These are phyloP conservation scores for Idaea biselata DNA, from an alignment of 2,888 invertebrate species.

Conservation along the genomic window DNA sequence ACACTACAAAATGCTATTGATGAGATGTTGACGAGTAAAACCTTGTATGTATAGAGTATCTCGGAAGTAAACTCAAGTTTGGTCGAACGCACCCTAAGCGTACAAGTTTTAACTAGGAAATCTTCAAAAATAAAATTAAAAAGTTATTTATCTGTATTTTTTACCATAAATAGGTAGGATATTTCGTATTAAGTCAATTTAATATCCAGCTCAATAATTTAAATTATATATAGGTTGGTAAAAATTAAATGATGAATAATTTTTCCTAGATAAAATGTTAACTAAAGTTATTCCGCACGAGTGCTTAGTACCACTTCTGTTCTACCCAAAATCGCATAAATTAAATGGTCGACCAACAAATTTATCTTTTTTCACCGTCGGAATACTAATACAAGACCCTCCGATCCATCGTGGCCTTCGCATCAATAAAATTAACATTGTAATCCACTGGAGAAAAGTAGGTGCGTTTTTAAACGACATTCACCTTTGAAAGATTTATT, in stretches of 20 bases:
- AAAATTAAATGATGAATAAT: not conserved
- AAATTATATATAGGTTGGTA: not conserved
- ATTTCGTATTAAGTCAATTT: too few relatives aligned
- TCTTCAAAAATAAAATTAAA: not conserved
- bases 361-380: conserved; percentile 75
- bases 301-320: conserved; percentile 38
- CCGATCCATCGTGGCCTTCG: conserved; percentile 59
- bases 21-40: too few relatives aligned
- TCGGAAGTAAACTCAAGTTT: too few relatives aligned
- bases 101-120: conserved; percentile 2
- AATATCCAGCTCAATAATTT: not conserved
- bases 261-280: not conserved
- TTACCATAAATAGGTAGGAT: too few relatives aligned
- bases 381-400: conserved; percentile 71
- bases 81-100: too few relatives aligned
- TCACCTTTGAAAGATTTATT: conserved; percentile 27
- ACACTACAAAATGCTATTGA: too few relatives aligned
- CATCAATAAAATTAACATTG: conserved; percentile 80
- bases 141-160: not conserved
- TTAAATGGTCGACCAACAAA: conserved; percentile 73
- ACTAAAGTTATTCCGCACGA: conserved; percentile 27
- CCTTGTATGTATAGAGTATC: too few relatives aligned
- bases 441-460: conserved; percentile 70
- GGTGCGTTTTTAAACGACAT: conserved; percentile 39
- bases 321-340: conserved; percentile 68